Conservation (phyloP, 1,140 invertebrate species). For the Vollenhovia emeryi region DNA sequence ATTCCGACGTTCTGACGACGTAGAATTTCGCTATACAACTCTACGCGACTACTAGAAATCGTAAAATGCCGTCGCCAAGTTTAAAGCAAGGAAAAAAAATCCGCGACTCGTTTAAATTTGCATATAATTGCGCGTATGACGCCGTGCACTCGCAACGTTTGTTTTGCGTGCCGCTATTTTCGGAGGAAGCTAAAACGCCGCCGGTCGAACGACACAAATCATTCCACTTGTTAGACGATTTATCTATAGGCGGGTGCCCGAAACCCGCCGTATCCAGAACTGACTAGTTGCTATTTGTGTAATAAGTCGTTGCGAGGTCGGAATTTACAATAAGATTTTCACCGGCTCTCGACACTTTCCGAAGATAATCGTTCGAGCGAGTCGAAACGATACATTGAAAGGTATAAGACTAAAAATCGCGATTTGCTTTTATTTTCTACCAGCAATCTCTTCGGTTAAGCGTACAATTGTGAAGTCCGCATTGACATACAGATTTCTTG, state of each 20-base stretch:
- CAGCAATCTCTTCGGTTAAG: not conserved
- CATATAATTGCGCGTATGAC: not conserved
- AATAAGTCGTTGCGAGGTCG: not conserved
- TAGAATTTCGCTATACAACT: not conserved
- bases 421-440: not conserved
- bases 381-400: not conserved
- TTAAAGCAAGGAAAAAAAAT: not conserved
- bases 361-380: not conserved
- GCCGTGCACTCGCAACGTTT: not conserved
- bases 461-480: not conserved
- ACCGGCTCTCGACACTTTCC: not conserved
- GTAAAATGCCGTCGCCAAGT: not conserved
- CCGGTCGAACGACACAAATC: not conserved
- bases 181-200: not conserved
- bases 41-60: not conserved
- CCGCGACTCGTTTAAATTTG: not conserved
- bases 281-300: slow-evolving; percentile 30
- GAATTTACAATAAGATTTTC: not conserved
- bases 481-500: not conserved
- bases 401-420: not conserved
- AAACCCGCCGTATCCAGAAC: slow-evolving; percentile 53
- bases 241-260: not conserved
- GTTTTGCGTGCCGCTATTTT: slow-evolving; percentile 6
- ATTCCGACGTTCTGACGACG: not conserved
- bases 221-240: slow-evolving; percentile 12